Evolutionary conservation across 2,113 vertebrate species (phyloP).

Genomic region (Paramisgurnus dabryanus): DNA sequence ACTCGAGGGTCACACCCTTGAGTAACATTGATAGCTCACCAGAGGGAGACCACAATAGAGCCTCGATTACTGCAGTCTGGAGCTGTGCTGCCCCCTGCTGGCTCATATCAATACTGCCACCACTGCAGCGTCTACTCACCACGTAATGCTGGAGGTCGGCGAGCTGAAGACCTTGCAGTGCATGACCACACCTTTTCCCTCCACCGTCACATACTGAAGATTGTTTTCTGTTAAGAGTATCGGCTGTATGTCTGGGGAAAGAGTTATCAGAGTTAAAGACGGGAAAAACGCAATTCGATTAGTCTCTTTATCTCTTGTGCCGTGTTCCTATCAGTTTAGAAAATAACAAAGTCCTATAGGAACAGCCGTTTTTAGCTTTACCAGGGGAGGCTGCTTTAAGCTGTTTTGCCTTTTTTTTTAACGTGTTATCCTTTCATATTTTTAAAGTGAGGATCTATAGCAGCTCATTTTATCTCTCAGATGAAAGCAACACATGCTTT

Average conservation of each 20-base stretch:
- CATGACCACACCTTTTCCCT: constrained; percentile 78
- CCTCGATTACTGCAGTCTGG: constrained; percentile 13
- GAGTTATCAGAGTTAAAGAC: background rate
- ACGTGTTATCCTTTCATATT: background rate
- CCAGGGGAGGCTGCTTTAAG: no score
- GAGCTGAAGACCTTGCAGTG: constrained; percentile 89
- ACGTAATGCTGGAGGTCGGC: constrained; percentile 79
- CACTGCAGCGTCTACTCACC: constrained; percentile 70
- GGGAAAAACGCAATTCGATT: constrained; percentile 17
- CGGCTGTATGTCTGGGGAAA: constrained; percentile 81
- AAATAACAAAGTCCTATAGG: background rate
- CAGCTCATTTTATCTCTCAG: constrained; percentile 57
- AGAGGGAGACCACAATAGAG: background rate
- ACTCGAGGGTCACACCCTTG: background rate
- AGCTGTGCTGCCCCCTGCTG: constrained; percentile 71
- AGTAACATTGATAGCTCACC: background rate
- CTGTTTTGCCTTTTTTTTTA: background rate
- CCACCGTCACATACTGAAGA: constrained; percentile 80
- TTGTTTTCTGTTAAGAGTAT: constrained; percentile 84
- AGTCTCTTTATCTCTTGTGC: constrained; percentile 27
- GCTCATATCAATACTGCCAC: constrained; percentile 22
- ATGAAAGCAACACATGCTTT: constrained; percentile 66
- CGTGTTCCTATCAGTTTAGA: constrained; percentile 4
- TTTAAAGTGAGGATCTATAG: constrained; percentile 5
- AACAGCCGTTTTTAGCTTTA: background rate